Conservation (phyloP, 2,113 vertebrate species). For the Phylloscopus trochiloides region DNA sequence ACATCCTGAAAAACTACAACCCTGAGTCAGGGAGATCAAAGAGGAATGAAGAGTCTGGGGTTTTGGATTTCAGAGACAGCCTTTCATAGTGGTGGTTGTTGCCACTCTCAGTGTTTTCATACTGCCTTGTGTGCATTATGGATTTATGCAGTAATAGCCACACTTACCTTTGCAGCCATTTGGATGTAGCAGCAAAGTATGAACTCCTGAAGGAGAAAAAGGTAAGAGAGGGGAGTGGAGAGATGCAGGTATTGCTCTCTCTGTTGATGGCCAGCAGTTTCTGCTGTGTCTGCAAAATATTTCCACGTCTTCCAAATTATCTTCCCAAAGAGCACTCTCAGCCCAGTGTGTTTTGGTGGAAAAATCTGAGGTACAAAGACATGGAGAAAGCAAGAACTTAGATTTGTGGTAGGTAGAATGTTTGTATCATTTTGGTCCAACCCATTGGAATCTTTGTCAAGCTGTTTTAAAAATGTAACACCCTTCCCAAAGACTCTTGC, state of each 20-base stretch:
- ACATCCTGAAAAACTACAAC: not conserved
- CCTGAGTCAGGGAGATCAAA: not conserved
- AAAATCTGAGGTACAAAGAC: not conserved
- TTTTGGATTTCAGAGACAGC: not conserved
- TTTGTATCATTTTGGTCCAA: not conserved
- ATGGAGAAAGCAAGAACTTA: not conserved
- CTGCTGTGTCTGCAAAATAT: not conserved
- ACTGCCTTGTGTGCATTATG: not conserved
- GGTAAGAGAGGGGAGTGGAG: not conserved
- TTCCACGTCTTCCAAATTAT: not conserved
- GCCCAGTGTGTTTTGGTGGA: not conserved
- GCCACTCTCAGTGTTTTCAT: not conserved
- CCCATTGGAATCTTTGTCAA: not conserved
- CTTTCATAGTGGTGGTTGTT: not conserved
- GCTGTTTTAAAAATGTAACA: not conserved
- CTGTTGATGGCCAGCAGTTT: not conserved
- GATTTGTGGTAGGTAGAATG: not conserved
- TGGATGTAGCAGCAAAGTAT: not conserved
- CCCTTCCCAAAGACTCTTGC: not conserved
- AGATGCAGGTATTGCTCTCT: not conserved
- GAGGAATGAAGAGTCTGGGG: not conserved
- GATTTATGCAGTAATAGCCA: slow-evolving; percentile 16
- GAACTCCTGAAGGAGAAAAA: not conserved
- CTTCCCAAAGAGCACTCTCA: not conserved
- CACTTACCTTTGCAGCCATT: slow-evolving; percentile 10